phyloP scores from a whole-genome alignment of 2,797 vertebrate species.

The Taeniopygia guttata region DNA sequence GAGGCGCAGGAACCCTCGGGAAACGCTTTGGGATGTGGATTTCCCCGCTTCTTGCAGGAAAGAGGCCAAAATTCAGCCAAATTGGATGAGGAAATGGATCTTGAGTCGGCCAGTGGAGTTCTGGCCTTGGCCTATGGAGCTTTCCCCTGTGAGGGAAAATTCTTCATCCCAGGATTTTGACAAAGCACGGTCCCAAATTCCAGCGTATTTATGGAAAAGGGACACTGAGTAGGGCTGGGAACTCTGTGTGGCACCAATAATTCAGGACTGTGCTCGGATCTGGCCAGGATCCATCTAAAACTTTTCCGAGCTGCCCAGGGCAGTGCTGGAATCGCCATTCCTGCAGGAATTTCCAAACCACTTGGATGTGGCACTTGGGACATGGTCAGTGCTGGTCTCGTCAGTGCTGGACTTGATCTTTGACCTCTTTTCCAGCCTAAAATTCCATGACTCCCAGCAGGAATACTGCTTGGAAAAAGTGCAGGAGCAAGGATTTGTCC shows the following conservation, averaged over 20 bases:
- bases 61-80: rapidly evolving
- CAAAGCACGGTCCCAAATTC: rapidly evolving
- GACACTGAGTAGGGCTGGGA: not conserved
- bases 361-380: not conserved
- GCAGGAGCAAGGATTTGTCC: not conserved
- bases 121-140: rapidly evolving
- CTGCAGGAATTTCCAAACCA: not conserved
- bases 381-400: not conserved
- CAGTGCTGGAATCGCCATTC: not conserved
- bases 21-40: rapidly evolving
- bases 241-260: rapidly evolving
- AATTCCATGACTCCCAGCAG: not conserved
- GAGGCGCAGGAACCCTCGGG: not conserved
- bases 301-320: constrained; percentile 77
- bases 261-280: constrained; percentile 81
- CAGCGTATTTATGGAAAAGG: not conserved
- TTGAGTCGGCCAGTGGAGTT: not conserved
- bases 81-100: rapidly evolving
- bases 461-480: not conserved
- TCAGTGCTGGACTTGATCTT: no score
- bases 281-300: constrained; percentile 91
- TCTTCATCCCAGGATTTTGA: rapidly evolving
- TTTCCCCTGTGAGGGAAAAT: not conserved
- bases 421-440: not conserved
- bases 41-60: not conserved